These are phyloP conservation scores for Brachionus angularis DNA, from an alignment of 1,140 invertebrate genomes.

Conservation along the genomic window DNA sequence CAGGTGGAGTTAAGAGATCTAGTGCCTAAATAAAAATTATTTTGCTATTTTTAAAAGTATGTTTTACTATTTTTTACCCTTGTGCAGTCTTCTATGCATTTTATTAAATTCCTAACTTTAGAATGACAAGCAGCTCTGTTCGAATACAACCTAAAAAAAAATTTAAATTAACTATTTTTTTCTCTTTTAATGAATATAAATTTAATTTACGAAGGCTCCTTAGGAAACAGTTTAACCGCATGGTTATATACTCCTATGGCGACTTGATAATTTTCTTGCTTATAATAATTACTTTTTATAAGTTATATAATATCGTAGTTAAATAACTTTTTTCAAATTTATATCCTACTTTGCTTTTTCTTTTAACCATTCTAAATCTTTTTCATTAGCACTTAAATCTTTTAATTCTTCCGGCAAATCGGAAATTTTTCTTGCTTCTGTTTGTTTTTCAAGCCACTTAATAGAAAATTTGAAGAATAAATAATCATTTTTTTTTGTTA, in stretches of 20 bases:
- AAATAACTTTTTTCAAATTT: neutral
- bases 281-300: constrained; percentile 66
- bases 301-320: neutral
- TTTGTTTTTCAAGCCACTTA: constrained; percentile 33
- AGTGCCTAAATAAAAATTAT: constrained; percentile 62
- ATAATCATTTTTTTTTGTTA: neutral
- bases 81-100: constrained; percentile 65
- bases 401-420: constrained; percentile 21
- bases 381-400: constrained; percentile 69
- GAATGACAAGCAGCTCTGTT: constrained; percentile 73
- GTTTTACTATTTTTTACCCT: constrained; percentile 57
- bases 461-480: neutral
- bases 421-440: neutral
- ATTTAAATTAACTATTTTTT: neutral
- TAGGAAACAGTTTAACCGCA: constrained; percentile 70
- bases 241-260: constrained; percentile 75
- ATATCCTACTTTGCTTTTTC: constrained; percentile 69
- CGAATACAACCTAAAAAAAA: constrained; percentile 64
- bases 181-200: neutral
- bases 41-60: neutral
- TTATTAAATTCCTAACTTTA: constrained; percentile 68
- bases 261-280: constrained; percentile 69
- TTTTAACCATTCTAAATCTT: constrained; percentile 74
- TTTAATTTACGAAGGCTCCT: constrained; percentile 61
- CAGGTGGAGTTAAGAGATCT: constrained; percentile 68